Percentiles rank a stretch among this genome's conserved stretches.
Evolutionary conservation across 2,113 vertebrate species (phyloP).

Genomic region (Oriolus oriolus): DNA sequence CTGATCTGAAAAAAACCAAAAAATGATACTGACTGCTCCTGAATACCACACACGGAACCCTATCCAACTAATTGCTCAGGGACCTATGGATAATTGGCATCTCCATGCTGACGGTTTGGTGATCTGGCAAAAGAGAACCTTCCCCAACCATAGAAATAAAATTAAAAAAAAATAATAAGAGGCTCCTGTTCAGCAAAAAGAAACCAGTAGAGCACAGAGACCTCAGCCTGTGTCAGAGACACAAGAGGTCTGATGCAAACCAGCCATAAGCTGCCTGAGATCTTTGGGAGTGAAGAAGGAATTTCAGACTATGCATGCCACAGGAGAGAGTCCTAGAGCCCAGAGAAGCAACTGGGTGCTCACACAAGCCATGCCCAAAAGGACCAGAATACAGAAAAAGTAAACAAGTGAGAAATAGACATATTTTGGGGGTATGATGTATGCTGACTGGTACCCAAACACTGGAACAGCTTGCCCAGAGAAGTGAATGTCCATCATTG

Average conservation of each 20-base stretch:
- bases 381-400: background rate
- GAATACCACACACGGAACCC: background rate
- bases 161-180: background rate
- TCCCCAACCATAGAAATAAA: background rate
- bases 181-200: background rate
- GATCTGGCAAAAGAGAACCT: background rate
- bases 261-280: background rate
- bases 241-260: background rate
- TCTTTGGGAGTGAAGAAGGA: background rate
- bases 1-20: background rate
- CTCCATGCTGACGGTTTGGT: background rate
- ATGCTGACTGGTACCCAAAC: background rate
- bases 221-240: background rate
- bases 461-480: background rate
- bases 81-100: background rate
- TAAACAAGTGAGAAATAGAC: background rate
- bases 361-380: background rate
- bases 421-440: background rate
- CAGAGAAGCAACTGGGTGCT: background rate
- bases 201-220: background rate
- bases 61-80: background rate
- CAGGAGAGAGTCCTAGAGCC: background rate
- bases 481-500: background rate
- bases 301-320: background rate
- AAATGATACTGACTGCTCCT: background rate